Percentiles rank a stretch among this genome's conserved stretches.
These are phyloP conservation scores for Nasua narica DNA, from an alignment of 2,797 vertebrate genomes.

Conservation along the genomic window DNA sequence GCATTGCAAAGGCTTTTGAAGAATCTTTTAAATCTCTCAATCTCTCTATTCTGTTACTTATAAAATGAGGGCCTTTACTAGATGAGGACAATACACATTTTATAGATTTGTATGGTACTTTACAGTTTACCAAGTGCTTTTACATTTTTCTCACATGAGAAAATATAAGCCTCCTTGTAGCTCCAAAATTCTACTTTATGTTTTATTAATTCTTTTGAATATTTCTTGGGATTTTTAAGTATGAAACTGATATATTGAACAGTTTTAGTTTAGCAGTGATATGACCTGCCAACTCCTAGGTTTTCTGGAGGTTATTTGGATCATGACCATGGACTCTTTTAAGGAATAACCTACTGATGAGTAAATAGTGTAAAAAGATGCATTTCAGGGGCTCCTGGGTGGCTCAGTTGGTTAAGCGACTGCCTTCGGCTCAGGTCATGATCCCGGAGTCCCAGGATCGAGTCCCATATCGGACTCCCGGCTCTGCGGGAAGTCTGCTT, in stretches of 20 bases:
- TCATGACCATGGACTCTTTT: neutral
- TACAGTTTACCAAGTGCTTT: neutral
- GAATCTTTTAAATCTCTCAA: slow-evolving; percentile 7
- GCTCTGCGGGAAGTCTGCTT: too few relatives aligned
- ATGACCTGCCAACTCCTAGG: neutral
- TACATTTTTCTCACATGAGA: neutral
- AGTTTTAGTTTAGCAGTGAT: neutral
- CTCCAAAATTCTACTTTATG: neutral
- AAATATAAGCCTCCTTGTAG: neutral
- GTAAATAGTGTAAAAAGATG: neutral
- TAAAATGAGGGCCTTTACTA: neutral
- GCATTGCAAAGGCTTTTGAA: neutral
- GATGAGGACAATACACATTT: neutral
- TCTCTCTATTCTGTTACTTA: neutral
- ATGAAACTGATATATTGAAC: neutral
- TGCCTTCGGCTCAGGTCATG: too few relatives aligned
- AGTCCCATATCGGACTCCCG: too few relatives aligned
- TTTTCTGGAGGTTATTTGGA: slow-evolving; percentile 25
- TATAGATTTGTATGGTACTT: slow-evolving; percentile 10
- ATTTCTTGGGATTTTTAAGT: neutral
- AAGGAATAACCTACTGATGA: neutral
- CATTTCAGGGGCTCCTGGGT: too few relatives aligned
- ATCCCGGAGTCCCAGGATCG: too few relatives aligned
- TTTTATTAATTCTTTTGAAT: slow-evolving; percentile 36
- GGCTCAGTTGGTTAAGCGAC: too few relatives aligned